A percentile compares a stretch with the other conserved stretches of the same genome.
phyloP scores from a whole-genome alignment of 2,797 vertebrate genomes.

The Hemibagrus guttatus region DNA sequence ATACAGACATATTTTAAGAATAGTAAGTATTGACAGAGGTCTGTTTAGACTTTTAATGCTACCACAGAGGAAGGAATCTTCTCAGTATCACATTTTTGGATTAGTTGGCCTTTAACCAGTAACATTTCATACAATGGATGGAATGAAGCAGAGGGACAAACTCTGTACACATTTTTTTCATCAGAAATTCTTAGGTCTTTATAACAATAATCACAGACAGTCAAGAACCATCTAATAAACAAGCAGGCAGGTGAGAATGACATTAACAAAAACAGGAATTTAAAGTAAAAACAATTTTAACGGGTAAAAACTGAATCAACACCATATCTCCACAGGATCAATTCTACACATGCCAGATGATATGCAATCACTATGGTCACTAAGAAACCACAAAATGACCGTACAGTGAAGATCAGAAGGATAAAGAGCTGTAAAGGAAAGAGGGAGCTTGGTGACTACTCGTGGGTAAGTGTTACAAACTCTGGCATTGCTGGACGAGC shows the following conservation, averaged over 20 bases:
- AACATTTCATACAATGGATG: slow-evolving; percentile 45
- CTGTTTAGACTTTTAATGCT: not conserved
- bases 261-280: slow-evolving; percentile 37
- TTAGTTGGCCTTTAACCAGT: slow-evolving; percentile 9
- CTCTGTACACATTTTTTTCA: slow-evolving; percentile 43
- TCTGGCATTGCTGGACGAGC: slow-evolving; percentile 37
- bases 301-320: slow-evolving; percentile 44
- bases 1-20: not conserved
- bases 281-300: slow-evolving; percentile 13
- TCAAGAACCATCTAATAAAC: slow-evolving; percentile 66
- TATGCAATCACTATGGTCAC: slow-evolving; percentile 37
- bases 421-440: not conserved
- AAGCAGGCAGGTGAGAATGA: slow-evolving; percentile 69
- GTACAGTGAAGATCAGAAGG: slow-evolving; percentile 31
- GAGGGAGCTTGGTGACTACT: slow-evolving; percentile 3
- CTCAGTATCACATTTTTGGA: slow-evolving; percentile 7
- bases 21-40: not conserved
- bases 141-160: slow-evolving; percentile 30
- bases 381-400: slow-evolving; percentile 33
- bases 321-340: slow-evolving; percentile 65
- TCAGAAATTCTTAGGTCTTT: slow-evolving; percentile 45
- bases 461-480: slow-evolving; percentile 43
- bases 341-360: slow-evolving; percentile 48
- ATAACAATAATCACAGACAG: slow-evolving; percentile 50
- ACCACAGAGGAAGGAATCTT: slow-evolving; percentile 13